Conservation (phyloP, 2,113 vertebrate species). For the Phaetusa simplex region DNA sequence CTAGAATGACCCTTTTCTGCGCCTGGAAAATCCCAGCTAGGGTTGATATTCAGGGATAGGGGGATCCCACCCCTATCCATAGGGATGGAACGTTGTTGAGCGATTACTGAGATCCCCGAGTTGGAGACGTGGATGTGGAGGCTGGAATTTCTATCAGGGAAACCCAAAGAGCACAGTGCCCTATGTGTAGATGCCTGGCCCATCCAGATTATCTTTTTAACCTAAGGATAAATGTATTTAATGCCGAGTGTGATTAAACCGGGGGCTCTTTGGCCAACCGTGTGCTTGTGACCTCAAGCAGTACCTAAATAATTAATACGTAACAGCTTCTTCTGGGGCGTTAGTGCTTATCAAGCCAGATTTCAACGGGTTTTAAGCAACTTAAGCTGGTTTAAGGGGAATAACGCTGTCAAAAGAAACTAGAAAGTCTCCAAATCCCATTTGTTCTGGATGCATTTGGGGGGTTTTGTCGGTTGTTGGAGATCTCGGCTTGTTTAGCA, state of each 20-base stretch:
- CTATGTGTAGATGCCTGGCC: neutral
- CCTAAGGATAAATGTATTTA: neutral
- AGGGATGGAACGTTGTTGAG: no score
- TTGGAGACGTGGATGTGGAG: neutral
- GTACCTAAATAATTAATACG: neutral
- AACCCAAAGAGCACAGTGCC: neutral
- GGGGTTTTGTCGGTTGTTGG: neutral
- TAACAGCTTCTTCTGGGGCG: neutral
- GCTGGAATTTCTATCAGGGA: neutral
- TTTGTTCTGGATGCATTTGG: neutral
- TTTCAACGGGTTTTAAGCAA: neutral
- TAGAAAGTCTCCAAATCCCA: neutral
- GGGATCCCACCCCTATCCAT: no score
- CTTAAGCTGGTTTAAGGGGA: neutral
- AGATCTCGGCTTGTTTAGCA: neutral
- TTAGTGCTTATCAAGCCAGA: neutral
- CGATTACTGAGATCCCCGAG: neutral
- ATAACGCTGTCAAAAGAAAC: neutral
- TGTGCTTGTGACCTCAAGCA: fast-evolving
- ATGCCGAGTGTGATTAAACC: neutral
- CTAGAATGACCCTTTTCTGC: neutral
- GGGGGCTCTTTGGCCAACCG: neutral
- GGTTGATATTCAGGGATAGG: neutral
- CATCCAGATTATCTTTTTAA: neutral
- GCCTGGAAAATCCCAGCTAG: fast-evolving